Evolutionary conservation across 2,888 invertebrate genomes (phyloP), one percentile per base, ranked within the genome.

Genomic region (Nymphalis urticae): DNA sequence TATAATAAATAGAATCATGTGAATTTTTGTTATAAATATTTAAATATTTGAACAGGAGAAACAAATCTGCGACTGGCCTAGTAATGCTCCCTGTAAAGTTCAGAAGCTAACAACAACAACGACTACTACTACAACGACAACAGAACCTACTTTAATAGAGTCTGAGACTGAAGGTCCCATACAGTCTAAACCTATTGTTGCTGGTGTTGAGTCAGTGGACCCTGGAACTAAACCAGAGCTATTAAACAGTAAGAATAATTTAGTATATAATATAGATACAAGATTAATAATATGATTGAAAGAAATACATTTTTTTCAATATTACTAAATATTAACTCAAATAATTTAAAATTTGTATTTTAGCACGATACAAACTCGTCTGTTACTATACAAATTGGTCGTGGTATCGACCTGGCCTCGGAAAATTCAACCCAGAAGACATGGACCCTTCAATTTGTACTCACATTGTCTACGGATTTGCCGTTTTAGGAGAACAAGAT

Each of bases 341-440:
- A 58, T 2, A 17, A 10, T 58, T 42, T 19, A 4, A 58, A 24
- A 50, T 16, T 64, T 42, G 7, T 58, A 21, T 95, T 71, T 88
- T 94, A 82, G 97, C 96, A 21, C 93, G 95, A 70, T 97, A 95
- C 83, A 97, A 97, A 85, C 94, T 97, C 0, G 96, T 97, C 0
- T 98, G 97, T 80, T 98, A 98, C 86, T 98, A 97, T 85, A 97
- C 98, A 0, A 98, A 98, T 82, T 98, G 98, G 98, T 97, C 98
- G 0, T 97, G 97, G 97, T 97, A 97, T 81, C 93, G 97, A 36
- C 95, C 95, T 77, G 97, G 97, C 0, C 82, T 94, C 48, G 98
- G 97, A 54, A 96, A 96, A 81, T 98, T 96, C 79, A 93, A 95
- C 0, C 98, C 98, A 0, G 97, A 97, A 80, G 95, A 98, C 79